These are phyloP conservation scores for Drosophila carrolli DNA, from an alignment of 1,140 invertebrate species.

Conservation along the genomic window DNA sequence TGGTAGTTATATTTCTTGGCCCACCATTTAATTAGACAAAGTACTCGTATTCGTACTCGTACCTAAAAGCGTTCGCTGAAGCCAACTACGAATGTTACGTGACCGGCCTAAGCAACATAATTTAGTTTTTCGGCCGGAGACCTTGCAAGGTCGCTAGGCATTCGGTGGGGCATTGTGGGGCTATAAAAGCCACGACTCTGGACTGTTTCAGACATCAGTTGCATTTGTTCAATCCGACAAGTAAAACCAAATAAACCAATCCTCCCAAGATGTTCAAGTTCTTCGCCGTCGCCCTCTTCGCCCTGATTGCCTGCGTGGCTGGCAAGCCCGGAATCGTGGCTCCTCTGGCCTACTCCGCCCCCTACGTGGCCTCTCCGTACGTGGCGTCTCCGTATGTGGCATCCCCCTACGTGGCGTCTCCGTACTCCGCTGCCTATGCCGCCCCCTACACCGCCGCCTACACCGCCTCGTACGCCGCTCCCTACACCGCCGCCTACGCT, in stretches of 20 bases:
- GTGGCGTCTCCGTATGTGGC: conserved; percentile 65
- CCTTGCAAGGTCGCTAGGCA: conserved; percentile 51
- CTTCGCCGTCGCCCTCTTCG: conserved; percentile 66
- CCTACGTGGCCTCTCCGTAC: conserved; percentile 61
- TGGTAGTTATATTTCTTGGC: conserved; percentile 10
- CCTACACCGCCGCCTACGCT: conserved; percentile 57
- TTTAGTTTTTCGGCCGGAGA: conserved; percentile 19
- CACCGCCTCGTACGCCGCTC: conserved; percentile 34
- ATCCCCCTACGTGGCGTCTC: conserved; percentile 63
- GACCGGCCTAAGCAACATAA: conserved; percentile 33
- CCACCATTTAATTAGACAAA: conserved; percentile 33
- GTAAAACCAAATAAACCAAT: conserved; percentile 32
- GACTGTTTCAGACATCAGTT: conserved; percentile 57
- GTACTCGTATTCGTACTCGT: background rate
- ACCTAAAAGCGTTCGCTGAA: conserved; percentile 18
- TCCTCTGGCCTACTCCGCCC: conserved; percentile 71
- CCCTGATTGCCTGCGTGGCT: conserved; percentile 64
- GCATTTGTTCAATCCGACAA: conserved; percentile 59
- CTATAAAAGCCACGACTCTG: conserved; percentile 45
- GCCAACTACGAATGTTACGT: conserved; percentile 49
- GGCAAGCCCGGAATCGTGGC: conserved; percentile 79
- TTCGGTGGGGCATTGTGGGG: background rate
- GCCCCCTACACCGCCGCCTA: conserved; percentile 48
- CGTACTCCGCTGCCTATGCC: conserved; percentile 70
- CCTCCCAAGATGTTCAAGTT: conserved; percentile 78